phyloP scores from a whole-genome alignment of 2,797 vertebrate genomes.

The Taeniopygia guttata region DNA sequence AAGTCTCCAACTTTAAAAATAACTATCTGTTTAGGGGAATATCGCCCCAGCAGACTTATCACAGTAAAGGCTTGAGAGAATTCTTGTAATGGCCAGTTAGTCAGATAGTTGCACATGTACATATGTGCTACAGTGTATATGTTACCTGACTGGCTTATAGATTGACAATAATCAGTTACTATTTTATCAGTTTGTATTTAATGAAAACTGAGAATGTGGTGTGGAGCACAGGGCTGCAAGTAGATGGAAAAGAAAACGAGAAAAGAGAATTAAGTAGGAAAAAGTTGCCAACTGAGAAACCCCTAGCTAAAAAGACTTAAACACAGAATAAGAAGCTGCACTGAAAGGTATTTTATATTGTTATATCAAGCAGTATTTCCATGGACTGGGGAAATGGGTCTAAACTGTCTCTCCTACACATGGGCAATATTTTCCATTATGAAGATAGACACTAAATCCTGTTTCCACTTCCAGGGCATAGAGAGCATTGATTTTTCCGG shows the following conservation, averaged over 20 bases:
- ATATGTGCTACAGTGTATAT: background rate
- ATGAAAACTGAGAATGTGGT: slow-evolving; percentile 7
- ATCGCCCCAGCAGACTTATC: slow-evolving; percentile 1
- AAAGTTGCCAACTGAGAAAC: slow-evolving; percentile 10
- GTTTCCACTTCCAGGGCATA: slow-evolving; percentile 29
- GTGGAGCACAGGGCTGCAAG: background rate
- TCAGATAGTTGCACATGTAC: background rate
- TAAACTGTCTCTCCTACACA: slow-evolving; percentile 18
- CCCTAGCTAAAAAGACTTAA: slow-evolving; percentile 9
- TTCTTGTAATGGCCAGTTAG: background rate
- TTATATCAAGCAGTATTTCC: background rate
- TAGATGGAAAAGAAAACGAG: slow-evolving; percentile 14
- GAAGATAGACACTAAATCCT: slow-evolving; percentile 44
- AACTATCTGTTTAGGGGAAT: background rate
- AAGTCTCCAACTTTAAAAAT: slow-evolving; percentile 18
- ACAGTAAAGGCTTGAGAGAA: background rate
- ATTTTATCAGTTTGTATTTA: slow-evolving; percentile 33
- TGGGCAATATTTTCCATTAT: slow-evolving; percentile 40
- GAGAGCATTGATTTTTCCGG: slow-evolving; percentile 40
- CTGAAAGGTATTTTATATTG: background rate
- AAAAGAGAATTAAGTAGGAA: slow-evolving; percentile 25
- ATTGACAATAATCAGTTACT: slow-evolving; percentile 23
- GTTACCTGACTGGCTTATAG: background rate
- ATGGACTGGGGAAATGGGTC: background rate
- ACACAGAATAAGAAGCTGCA: background rate